Evolutionary conservation across 2,888 invertebrate species (phyloP), one percentile per base, ranked within the genome.

Genomic region (Ectemnius cavifrons): DNA sequence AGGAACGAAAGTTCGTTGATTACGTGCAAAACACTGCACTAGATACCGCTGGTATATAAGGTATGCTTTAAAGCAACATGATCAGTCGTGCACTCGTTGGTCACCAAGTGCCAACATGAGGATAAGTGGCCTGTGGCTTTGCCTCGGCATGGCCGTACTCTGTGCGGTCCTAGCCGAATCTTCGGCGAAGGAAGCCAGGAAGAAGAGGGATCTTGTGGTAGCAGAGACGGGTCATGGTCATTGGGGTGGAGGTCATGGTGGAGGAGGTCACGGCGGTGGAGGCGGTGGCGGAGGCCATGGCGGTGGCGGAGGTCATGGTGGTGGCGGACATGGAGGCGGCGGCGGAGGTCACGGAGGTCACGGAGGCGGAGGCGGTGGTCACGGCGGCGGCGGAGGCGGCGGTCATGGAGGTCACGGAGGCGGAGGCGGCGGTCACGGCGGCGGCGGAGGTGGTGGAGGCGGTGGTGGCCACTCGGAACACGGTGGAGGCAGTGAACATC

Each of bases 401-500:
- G 66, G 66, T 1, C 37, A 28, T n/a, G 71, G 67, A 0, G 57
- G 61, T 20, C 20, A 20, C 20, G 20, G 20, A 20, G 75, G 73
- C 2, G 57, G 59, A 18, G 63, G 59, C 4, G 62, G 61, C 4
- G 69, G 64, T 14, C 56, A 37, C 4, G 60, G 60, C 2, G n/a
- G 16, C 4, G 57, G 16, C n/a, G 13, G 14, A 28, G 59, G 59
- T 27, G 68, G 69, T 52, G 47, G 47, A 18, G 49, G 56, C 4
- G 58, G 58, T 1, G 37, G 52, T 52, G 52, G 52, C 52, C 52
- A 52, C 82, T 93, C 93, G 83, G 94, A 94, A 87, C 92, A 92
- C 67, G 95, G 94, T 18, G 95, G 94, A n/a, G 95, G 95, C 0
- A 93, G 94, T 81, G 93, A 94, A 71, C 94, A 95, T 85, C 94